phyloP scores from a whole-genome alignment of 2,797 vertebrate genomes.

The Rhynchotus rufescens region DNA sequence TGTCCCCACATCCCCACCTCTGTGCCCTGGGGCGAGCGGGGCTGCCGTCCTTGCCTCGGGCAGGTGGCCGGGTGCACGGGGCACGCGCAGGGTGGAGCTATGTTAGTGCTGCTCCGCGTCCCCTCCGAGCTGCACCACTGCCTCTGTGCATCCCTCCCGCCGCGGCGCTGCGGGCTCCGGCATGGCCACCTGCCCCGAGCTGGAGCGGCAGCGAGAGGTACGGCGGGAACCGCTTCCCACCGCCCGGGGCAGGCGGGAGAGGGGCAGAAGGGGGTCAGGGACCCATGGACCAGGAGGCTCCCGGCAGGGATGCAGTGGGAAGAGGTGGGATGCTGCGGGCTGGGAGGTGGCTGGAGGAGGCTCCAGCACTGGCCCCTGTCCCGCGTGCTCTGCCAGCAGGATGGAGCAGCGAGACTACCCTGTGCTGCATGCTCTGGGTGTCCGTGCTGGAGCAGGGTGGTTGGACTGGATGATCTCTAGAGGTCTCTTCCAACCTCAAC shows the following conservation, averaged over 20 bases:
- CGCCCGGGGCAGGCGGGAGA: rapidly evolving
- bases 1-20: not conserved
- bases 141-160: not conserved
- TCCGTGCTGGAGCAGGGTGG: no score
- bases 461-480: no score
- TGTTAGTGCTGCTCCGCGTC: slow-evolving; percentile 21
- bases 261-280: not conserved
- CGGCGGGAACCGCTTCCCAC: not conserved
- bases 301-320: not conserved
- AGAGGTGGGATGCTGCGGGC: not conserved
- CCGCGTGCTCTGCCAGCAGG: not conserved
- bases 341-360: not conserved
- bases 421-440: no score
- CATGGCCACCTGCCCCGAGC: slow-evolving; percentile 50
- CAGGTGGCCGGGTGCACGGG: not conserved
- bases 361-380: rapidly evolving
- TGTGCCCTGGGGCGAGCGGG: not conserved
- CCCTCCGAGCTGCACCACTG: not conserved
- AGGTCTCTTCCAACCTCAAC: no score
- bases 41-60: no score
- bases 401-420: no score
- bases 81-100: slow-evolving; percentile 53
- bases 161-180: not conserved
- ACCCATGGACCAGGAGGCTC: not conserved
- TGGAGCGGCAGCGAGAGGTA: slow-evolving; percentile 46